Base-by-base conservation (phyloP, 2,888 invertebrate species). In the Neuroscelio doddi region DNA sequence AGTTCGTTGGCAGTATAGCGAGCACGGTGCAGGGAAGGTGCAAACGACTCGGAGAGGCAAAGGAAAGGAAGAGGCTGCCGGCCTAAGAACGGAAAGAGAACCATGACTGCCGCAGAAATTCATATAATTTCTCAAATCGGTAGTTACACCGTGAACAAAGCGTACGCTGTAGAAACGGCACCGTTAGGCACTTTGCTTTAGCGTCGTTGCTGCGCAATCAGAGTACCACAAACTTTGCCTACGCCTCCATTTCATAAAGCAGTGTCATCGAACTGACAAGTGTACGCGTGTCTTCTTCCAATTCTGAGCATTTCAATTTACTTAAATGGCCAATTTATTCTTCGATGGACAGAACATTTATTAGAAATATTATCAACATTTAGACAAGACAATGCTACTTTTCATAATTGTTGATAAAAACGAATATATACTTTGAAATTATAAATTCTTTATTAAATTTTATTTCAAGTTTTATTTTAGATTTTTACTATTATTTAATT, bases 41-140 rank as follows among this genome's bases (percentile, higher is more conserved):
- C 42, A 52, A 58, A 47, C 52, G 58, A 66, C 42, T 62, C 44
- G 21, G 44, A 42, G 45, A 34, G 30, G 34, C 38, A 29, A 12
- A 12, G 21, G 27, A n/a, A 34, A 14, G 26, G n/a, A 17, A 30
- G 24, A 8, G 14, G 9, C 21, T 24, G 34, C 32, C 45, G 26
- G 12, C n/a, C n/a, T n/a, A 49, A 53, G 41, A 39, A 30, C 50
- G 56, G 56, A 56, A 65, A 47, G 55, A 67, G 47, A 64, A 46
- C 53, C 53, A 49, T 49, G 68, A 56, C 57, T 59, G 67, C 49
- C 41, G 15, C 52, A 24, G 59, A 64, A 64, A 67, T 64, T 59
- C 56, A 61, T 61, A 61, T 68, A 57, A 68, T 65, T 61, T 65
- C 65, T 65, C 47, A 61, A 68, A 67, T 67, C 63, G 56, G 64